These are phyloP conservation scores for Marisa cornuarietis DNA, from an alignment of 1,140 invertebrate species.

Conservation along the genomic window DNA sequence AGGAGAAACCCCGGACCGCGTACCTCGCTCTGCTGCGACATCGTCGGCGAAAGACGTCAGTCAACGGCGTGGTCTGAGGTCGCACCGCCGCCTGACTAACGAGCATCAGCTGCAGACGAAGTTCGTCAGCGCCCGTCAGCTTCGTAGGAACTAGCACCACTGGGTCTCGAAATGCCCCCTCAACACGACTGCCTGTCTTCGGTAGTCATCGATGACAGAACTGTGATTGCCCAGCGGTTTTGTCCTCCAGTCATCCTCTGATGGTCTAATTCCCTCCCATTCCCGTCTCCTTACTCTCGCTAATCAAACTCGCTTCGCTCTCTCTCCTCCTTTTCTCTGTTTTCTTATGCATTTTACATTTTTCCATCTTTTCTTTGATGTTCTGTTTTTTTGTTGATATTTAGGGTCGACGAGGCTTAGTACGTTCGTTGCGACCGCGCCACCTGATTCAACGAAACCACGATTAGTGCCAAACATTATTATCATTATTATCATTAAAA, in stretches of 20 bases:
- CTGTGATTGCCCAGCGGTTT: too few species aligned
- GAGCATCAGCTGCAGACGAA: neutral
- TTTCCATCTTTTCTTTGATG: slow-evolving; percentile 3
- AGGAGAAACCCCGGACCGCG: too few species aligned
- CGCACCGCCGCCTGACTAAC: too few species aligned
- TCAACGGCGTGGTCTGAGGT: neutral
- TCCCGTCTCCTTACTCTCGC: neutral
- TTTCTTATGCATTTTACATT: neutral
- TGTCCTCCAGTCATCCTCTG: neutral
- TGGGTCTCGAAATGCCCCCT: too few species aligned
- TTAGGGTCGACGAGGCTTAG: too few species aligned
- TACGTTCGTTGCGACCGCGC: too few species aligned
- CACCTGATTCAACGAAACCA: too few species aligned
- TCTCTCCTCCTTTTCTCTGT: neutral
- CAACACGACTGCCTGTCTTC: too few species aligned
- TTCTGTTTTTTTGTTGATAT: neutral
- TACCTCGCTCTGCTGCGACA: neutral
- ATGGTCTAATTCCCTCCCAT: neutral
- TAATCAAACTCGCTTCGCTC: neutral
- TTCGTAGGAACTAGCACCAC: neutral
- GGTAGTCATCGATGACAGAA: too few species aligned
- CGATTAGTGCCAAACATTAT: too few species aligned
- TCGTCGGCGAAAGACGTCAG: neutral
- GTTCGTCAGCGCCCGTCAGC: neutral
- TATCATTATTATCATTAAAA: too few species aligned